Base-by-base conservation (phyloP, 2,888 invertebrate species). In the Meghimatium bilineatum region DNA sequence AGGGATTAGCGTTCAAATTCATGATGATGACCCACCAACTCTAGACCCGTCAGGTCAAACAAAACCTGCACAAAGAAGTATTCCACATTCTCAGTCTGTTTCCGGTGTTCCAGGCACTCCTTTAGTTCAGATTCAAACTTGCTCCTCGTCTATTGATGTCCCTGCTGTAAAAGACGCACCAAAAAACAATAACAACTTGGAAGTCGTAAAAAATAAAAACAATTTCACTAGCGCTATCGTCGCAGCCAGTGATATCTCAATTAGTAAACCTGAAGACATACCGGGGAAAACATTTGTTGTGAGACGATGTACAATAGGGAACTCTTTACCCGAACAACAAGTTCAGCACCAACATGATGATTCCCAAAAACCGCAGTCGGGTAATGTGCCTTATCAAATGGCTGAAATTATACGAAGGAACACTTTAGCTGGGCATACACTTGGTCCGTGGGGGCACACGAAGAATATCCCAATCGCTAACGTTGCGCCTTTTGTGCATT, bases 381-480 rank as follows among this genome's bases (percentile, higher is more conserved):
- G 75, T 26, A 80, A 52, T n/a, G 52, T 77, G 76, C 26, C 60
- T 12, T 77, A 76, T 63, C 77, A 44, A 20, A 72, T 86, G 36
- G 79, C 85, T 2, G 87, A 87, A 14, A 80, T 81, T 29, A 87
- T 85, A 36, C 78, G 86, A 20, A 67, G 86, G 60, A 86, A 85
- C 60, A 86, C 87, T 1, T 74, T 87, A 34, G 85, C 84, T 52
- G 38, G 85, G 10, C 76, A 82, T 63, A 38, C 38, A 2, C 75
- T 81, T 52, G 67, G 67, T 44, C 87, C 87, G 5, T 87, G 86
- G 85, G 85, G 84, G 10, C 83, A 87, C 77, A 83, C 82, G 69
- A 89, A 88, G 85, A 90, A 90, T 85, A 91, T 91, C 83, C 91
- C 91, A n/a, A 89, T 91, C 8, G 91, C 91, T 23, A 91, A 91